Base-by-base conservation (phyloP, 1,140 invertebrate species). In the Drosophila ogumai region DNA sequence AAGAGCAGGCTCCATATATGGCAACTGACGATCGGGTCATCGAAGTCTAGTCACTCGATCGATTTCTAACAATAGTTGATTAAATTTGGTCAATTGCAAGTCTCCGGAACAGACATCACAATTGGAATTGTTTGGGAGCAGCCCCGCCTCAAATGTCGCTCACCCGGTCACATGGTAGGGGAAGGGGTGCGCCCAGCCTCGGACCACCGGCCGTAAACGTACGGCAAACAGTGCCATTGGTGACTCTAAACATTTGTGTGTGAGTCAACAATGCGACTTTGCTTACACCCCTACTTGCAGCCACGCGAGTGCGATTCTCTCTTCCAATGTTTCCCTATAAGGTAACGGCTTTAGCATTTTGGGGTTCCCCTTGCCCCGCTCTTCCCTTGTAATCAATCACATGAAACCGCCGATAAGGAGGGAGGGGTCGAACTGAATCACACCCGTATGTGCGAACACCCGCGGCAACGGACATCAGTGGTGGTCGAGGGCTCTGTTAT, bases 191-290 rank as follows among this genome's bases (percentile, higher is more conserved):
- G 69, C 28, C 50, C 28, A 32, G 25, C 19, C 31, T 28, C 46
- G 40, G 34, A 32, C 17, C 25, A 28, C 22, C 31, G 19, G 25
- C 72, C 61, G 15, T 52, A 66, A 76, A 49, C 64, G 73, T 46
- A 50, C 38, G 52, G 17, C 47, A 75, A 75, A 57, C 74, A 76
- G 66, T 66, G 73, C 60, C 73, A 56, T 41, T 64, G 60, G 65
- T 75, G 50, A 57, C 71, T 67, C n/a, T 49, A 59, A 76, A 75
- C 28, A 43, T 54, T 67, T 44, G 54, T 59, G 49, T 44, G 71
- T 74, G 61, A 76, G 61, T 76, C 73, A 75, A 57, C 36, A 59
- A 75, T 44, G 36, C n/a, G 44, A 32, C 54, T 64, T 63, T 75
- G 54, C 55, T 76, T 76, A 67, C 34, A 47, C 46, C 55, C 55